Base-by-base conservation (phyloP, 2,797 vertebrate genomes). In the Balearica regulorum region DNA sequence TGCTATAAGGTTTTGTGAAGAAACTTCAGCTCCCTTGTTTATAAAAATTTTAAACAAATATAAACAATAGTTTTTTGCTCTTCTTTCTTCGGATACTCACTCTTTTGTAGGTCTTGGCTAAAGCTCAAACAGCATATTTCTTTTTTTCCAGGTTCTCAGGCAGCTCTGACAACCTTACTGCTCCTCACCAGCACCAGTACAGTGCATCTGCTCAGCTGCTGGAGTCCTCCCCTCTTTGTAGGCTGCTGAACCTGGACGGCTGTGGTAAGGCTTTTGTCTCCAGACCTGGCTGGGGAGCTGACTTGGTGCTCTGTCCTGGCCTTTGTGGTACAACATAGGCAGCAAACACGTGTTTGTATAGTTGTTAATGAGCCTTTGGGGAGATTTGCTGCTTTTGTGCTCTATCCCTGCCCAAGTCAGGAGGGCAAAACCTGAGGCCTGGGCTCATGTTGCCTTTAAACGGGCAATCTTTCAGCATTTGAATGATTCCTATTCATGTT, bases 401-500 rank as follows among this genome's bases (percentile, higher is more conserved):
- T 10, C 1, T 73, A 69, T 54, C n/a, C 44, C 87, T 81, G 65
- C 39, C 33, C 1, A 35, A 80, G 48, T 39, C 1, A 1, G 0
- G 0, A 51, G 7, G 53, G 48, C 51, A 71, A 71, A 79, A 77
- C 76, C 43, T 25, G 58, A 65, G 37, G 58, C 29, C 51, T 80
- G 58, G 13, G 41, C 25, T 73, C 26, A 16, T 46, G 12, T 15
- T 61, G 26, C 12, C 33, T 61, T 79, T 87, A 58, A 89, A 65
- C 1, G 4, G 28, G 10, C 41, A 78, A 64, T 61, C 43, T 44
- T 87, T 49, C 31, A 51, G 16, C 69, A n/a, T n/a, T n/a, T n/a
- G n/a, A n/a, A n/a, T n/a, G n/a, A n/a, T n/a, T n/a, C n/a, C n/a
- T n/a, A n/a, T n/a, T n/a, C n/a, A n/a, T n/a, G n/a, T n/a, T n/a